Percentiles rank a stretch among this genome's conserved stretches.
Conservation (phyloP, 2,113 vertebrate species). For the Illadopsis cleaveri region DNA sequence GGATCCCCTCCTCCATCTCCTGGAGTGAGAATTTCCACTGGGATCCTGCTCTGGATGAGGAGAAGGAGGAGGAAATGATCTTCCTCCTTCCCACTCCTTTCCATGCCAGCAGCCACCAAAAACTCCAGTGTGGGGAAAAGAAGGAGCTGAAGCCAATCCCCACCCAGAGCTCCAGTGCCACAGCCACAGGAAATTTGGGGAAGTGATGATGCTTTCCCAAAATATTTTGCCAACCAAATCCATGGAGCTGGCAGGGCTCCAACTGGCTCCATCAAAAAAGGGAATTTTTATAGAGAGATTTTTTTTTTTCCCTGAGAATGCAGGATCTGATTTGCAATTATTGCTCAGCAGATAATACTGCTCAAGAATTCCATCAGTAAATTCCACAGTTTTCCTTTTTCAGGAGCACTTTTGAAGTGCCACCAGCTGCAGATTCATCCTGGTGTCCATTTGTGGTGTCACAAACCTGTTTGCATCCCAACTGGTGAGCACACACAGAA, state of each 20-base stretch:
- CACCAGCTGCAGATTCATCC: background rate
- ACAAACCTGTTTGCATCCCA: background rate
- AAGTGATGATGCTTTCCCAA: background rate
- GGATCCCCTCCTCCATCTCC: background rate
- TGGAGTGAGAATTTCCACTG: rapidly evolving
- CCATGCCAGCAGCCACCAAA: background rate
- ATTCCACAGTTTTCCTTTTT: background rate
- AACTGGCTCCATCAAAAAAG: background rate
- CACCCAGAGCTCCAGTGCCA: background rate
- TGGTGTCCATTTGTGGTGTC: background rate
- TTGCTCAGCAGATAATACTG: background rate
- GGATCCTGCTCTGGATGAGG: background rate
- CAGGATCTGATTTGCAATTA: background rate
- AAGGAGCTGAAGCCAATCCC: background rate
- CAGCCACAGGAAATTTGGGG: background rate
- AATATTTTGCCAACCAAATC: background rate
- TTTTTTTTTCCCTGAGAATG: background rate
- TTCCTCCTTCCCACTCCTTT: background rate
- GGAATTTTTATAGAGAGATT: background rate
- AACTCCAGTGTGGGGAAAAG: rapidly evolving
- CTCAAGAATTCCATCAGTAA: background rate
- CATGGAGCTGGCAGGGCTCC: background rate
- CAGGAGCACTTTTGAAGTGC: background rate
- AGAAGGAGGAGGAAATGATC: background rate
- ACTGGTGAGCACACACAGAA: background rate